Percentiles rank a stretch among this genome's conserved stretches.
Evolutionary conservation across 2,888 invertebrate species (phyloP).

Genomic region (Tetragonisca angustula): DNA sequence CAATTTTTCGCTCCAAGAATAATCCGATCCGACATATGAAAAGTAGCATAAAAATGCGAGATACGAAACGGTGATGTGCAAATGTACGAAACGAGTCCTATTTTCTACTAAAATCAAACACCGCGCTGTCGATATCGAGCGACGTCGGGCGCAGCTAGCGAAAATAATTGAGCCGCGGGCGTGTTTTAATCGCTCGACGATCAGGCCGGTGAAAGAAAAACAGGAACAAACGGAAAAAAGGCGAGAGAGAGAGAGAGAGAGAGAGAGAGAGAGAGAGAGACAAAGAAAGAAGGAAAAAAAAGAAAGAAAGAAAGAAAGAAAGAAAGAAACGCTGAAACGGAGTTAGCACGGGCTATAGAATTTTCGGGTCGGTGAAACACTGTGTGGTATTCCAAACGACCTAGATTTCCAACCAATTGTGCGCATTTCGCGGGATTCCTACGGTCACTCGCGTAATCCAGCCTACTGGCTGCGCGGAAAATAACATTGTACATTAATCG

Average conservation of each 20-base stretch:
- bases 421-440: constrained; percentile 71
- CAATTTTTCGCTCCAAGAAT: too few species aligned
- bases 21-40: too few species aligned
- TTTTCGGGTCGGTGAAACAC: constrained; percentile 61
- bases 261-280: background rate
- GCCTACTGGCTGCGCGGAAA: constrained; percentile 54
- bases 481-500: constrained; percentile 64
- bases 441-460: constrained; percentile 76
- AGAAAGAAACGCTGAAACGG: background rate
- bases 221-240: background rate
- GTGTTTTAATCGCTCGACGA: constrained; percentile 22
- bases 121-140: too few species aligned
- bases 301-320: background rate
- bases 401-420: constrained; percentile 65
- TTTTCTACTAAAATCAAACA: too few species aligned
- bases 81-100: too few species aligned
- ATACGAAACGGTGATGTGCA: too few species aligned
- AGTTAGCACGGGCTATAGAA: constrained; percentile 26
- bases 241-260: background rate
- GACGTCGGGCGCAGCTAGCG: background rate
- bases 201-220: background rate
- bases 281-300: too few species aligned
- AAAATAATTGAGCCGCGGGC: constrained; percentile 40
- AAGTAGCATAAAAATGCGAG: too few species aligned
- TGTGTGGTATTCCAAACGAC: constrained; percentile 55